Percentiles rank a stretch among this genome's conserved stretches.
phyloP scores from a whole-genome alignment of 2,113 vertebrate species.

The Antigone vipio region DNA sequence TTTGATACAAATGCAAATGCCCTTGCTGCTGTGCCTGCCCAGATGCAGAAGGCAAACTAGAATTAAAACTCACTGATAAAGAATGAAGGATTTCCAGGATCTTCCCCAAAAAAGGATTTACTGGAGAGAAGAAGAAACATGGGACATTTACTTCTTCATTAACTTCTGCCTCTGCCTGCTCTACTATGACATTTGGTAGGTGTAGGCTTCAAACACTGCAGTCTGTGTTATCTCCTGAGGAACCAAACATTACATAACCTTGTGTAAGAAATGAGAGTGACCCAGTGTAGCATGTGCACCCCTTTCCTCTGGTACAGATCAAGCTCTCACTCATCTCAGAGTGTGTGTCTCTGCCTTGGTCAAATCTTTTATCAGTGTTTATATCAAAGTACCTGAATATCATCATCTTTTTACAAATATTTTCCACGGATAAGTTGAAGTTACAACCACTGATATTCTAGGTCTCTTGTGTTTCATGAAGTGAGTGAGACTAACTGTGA shows the following conservation, averaged over 20 bases:
- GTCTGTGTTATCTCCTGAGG: background rate
- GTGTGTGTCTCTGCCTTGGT: background rate
- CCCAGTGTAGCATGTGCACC: rapidly evolving
- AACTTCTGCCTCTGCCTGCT: background rate
- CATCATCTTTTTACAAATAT: background rate
- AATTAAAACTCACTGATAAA: background rate
- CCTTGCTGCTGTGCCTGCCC: background rate
- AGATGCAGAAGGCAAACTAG: background rate
- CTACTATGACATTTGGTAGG: background rate
- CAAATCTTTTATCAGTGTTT: background rate
- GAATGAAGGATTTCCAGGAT: background rate
- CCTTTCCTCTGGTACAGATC: background rate
- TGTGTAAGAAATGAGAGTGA: background rate
- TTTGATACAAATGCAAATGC: background rate
- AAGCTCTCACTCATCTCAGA: background rate
- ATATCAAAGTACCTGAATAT: background rate
- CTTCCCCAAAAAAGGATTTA: background rate
- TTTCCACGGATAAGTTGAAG: background rate
- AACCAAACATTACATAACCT: background rate
- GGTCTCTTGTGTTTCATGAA: background rate
- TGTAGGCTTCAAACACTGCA: background rate
- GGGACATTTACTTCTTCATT: background rate
- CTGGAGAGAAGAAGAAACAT: background rate
- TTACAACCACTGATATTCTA: background rate
- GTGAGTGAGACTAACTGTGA: background rate